Evolutionary conservation across 2,888 invertebrate species (phyloP), one percentile per base, ranked within the genome.

Genomic region (Leucania comma): DNA sequence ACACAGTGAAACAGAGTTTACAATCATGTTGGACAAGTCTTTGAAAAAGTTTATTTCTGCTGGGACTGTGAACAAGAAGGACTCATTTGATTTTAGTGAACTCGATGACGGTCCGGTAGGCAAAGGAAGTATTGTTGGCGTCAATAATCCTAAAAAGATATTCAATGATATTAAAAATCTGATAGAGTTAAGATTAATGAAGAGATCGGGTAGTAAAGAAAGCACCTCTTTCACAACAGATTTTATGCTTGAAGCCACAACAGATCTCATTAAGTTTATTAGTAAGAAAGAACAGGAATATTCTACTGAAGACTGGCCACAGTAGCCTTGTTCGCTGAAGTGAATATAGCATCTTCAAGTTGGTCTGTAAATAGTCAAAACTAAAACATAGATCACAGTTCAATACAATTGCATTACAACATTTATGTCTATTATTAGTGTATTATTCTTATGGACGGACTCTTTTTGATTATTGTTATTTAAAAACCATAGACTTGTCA

Each of bases 241-340:
- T 61, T 83, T 76, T 29, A 81, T 92, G 57, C 58, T 89, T n/a
- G 74, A 85, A 46, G 90, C 92, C 20, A 87, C 92, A 26, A 77
- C 86, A 2, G 90, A 90, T 76, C 86, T 94, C 6, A 83, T 93
- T 24, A 80, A 88, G 53, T 93, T 93, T 80, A 90, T 93, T 38
- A 89, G 86, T 72, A 72, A 84, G 78, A 93, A 91, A 80, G 89
- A 93, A 88, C 89, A 86, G 73, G 91, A 93, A 83, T 90, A 91
- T 75, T 80, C 62, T 29, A 32, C 6, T 17, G 51, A 64, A 60
- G 5, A 20, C 48, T 42, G 10, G 17, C 24, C 29, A 56, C 29
- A 5, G 35, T 66, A 38, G 32, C 51, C 46, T 26, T 61, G 14
- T 46, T 29, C 61, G 46, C 51, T 46, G 20, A 53, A 61, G 50